phyloP scores from a whole-genome alignment of 2,113 vertebrate species.

The Albula glossodonta region DNA sequence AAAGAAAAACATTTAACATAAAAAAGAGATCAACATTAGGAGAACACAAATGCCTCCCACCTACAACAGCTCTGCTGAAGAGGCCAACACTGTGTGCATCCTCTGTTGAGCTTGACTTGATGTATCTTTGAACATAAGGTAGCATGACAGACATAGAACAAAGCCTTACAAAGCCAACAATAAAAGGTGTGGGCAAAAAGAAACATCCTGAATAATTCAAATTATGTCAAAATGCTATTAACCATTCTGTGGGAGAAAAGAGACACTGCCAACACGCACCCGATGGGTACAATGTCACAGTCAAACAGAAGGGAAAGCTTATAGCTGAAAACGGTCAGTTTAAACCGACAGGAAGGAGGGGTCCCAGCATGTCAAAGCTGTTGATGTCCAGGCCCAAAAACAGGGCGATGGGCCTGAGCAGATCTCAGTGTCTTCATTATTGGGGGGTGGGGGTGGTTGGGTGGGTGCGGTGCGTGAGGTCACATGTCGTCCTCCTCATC shows the following conservation, averaged over 20 bases:
- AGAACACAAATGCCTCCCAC: slow-evolving; percentile 1
- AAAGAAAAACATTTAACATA: not conserved
- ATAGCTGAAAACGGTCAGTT: slow-evolving; percentile 65
- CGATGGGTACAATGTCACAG: not conserved
- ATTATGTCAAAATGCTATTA: not conserved
- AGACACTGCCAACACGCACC: no score
- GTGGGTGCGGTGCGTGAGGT: slow-evolving; percentile 65
- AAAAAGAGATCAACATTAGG: slow-evolving; percentile 8
- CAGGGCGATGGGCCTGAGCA: slow-evolving; percentile 59
- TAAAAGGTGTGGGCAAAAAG: not conserved
- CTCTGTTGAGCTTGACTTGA: not conserved
- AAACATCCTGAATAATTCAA: slow-evolving; percentile 5
- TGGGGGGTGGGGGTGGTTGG: not conserved
- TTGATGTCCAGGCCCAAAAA: slow-evolving; percentile 73
- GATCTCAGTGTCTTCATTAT: not conserved
- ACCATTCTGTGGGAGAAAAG: not conserved
- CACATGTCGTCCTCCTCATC: slow-evolving; percentile 97
- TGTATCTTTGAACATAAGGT: not conserved
- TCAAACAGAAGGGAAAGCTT: slow-evolving; percentile 70
- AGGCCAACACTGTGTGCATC: not conserved
- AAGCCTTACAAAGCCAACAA: not conserved
- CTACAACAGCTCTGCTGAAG: slow-evolving; percentile 10
- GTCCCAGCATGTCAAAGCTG: slow-evolving; percentile 67
- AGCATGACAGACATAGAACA: not conserved
- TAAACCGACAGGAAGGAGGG: slow-evolving; percentile 43